Conservation (phyloP, 1,140 invertebrate species). For the Choristoneura fumiferana region DNA sequence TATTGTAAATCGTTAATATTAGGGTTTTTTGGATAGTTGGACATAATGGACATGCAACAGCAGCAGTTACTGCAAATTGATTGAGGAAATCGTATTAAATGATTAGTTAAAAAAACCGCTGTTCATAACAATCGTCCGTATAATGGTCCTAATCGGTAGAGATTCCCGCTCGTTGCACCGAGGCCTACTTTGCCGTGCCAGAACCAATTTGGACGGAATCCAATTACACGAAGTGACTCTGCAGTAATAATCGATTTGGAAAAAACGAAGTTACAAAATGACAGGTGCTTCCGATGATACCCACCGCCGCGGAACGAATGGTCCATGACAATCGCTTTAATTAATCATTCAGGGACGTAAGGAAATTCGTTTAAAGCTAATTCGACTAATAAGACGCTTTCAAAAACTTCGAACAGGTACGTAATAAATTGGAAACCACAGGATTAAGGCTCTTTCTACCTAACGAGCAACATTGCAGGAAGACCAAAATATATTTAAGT, state of each 20-base stretch:
- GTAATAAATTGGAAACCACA: not conserved
- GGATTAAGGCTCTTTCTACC: no score
- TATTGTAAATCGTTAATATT: no score
- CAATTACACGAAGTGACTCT: slow-evolving; percentile 67
- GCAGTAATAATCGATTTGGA: slow-evolving; percentile 63
- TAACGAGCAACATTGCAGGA: no score
- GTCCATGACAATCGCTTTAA: slow-evolving; percentile 64
- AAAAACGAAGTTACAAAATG: slow-evolving; percentile 35
- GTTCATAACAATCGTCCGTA: slow-evolving; percentile 5
- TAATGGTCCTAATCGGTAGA: slow-evolving; percentile 11
- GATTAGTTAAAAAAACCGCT: not conserved
- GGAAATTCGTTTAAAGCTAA: slow-evolving; percentile 37
- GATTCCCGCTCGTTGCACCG: slow-evolving; percentile 15
- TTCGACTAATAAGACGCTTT: slow-evolving; percentile 28
- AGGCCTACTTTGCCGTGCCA: not conserved
- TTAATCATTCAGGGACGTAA: slow-evolving; percentile 68
- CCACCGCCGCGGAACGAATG: slow-evolving; percentile 59
- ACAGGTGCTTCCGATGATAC: slow-evolving; percentile 58
- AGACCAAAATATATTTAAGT: no score
- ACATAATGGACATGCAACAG: no score
- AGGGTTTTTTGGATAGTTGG: no score
- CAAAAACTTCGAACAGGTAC: slow-evolving; percentile 8
- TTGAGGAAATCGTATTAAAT: not conserved
- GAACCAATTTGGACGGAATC: slow-evolving; percentile 37
- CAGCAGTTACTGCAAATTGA: not conserved